phyloP scores from a whole-genome alignment of 1,140 invertebrate species.

The Caenorhabditis briggsae region DNA sequence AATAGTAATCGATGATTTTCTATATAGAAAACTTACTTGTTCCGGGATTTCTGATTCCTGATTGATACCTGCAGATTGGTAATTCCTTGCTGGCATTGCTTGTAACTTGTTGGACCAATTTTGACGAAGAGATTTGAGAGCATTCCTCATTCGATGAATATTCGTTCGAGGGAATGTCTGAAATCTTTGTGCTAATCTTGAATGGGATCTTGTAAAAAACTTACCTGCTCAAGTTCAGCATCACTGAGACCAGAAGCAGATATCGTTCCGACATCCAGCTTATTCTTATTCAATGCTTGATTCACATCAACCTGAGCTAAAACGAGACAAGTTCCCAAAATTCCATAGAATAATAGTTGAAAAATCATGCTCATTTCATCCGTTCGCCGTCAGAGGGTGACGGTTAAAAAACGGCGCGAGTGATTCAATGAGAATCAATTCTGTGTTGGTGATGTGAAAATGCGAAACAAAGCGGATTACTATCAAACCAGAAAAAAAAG shows the following conservation, averaged over 20 bases:
- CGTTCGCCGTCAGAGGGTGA: conserved; percentile 25
- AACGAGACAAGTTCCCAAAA: background rate
- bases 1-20: background rate
- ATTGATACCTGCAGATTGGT: background rate
- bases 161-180: conserved; percentile 38
- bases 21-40: background rate
- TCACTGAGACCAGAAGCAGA: conserved; percentile 26
- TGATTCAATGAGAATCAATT: conserved; percentile 20
- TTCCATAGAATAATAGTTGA: background rate
- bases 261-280: conserved; percentile 9
- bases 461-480: conserved; percentile 52
- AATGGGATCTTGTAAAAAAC: background rate
- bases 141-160: conserved; percentile 11
- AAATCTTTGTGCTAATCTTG: background rate
- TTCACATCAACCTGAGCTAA: conserved; percentile 8
- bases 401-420: conserved; percentile 1
- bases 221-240: conserved; percentile 16
- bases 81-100: conserved; percentile 43
- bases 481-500: conserved; percentile 35
- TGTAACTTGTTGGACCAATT: conserved; percentile 36
- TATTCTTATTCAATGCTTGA: conserved; percentile 42
- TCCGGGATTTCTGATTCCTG: background rate
- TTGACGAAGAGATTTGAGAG: conserved; percentile 22
- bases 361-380: conserved; percentile 17
- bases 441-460: conserved; percentile 45